These are phyloP conservation scores for Drosophila buzzatii DNA, from an alignment of 2,888 invertebrate genomes.

Conservation along the genomic window DNA sequence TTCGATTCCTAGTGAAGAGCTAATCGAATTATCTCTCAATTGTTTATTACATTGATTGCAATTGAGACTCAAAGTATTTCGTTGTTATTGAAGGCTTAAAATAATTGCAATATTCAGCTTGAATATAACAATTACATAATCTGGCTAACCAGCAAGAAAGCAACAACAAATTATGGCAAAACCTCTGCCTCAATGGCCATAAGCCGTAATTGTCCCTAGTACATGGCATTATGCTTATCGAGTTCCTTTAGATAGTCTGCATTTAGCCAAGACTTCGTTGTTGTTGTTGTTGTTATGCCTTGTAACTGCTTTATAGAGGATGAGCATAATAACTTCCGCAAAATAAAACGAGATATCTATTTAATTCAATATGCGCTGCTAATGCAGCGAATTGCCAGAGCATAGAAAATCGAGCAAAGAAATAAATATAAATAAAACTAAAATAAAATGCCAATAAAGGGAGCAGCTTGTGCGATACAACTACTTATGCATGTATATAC, in stretches of 20 bases:
- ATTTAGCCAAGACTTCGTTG: conserved; percentile 2
- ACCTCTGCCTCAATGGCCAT: not conserved
- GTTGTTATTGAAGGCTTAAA: not conserved
- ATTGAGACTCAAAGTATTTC: no score
- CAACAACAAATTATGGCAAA: not conserved
- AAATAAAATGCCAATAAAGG: conserved; percentile 71
- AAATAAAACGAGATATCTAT: conserved; percentile 56
- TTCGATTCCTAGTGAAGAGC: not conserved
- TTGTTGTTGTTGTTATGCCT: not conserved
- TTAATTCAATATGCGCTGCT: conserved; percentile 67
- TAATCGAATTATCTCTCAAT: not conserved
- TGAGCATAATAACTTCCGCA: conserved; percentile 29
- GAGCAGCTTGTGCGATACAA: conserved; percentile 31
- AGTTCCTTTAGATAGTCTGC: not conserved
- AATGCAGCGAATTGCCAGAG: conserved; percentile 58
- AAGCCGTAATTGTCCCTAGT: not conserved
- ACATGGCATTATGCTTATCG: not conserved
- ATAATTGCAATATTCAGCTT: not conserved
- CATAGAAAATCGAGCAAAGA: conserved; percentile 18
- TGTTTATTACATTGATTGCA: not conserved
- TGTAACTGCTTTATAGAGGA: conserved; percentile 10
- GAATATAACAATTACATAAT: not conserved
- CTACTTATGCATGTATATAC: conserved; percentile 9
- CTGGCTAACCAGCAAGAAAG: not conserved
- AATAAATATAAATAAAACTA: conserved; percentile 60